Percentiles rank a stretch among this genome's conserved stretches.
phyloP scores from a whole-genome alignment of 1,140 invertebrate genomes.

The Drosophila littoralis region DNA sequence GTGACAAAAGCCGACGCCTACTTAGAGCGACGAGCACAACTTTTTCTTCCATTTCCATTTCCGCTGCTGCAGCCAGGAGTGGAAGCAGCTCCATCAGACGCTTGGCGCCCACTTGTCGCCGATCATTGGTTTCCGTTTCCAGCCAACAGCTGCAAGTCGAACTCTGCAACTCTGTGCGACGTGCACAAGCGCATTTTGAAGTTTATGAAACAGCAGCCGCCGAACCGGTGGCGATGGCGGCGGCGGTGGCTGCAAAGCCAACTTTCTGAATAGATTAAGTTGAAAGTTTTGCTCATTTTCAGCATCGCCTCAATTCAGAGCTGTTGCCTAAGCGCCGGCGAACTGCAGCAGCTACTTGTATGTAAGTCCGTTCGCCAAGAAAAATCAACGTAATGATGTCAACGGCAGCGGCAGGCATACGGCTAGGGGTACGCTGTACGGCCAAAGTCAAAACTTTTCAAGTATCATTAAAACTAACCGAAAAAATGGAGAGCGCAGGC shows the following conservation, averaged over 20 bases:
- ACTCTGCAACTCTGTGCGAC: conserved; percentile 50
- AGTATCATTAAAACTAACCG: conserved; percentile 79
- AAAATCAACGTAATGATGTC: conserved; percentile 78
- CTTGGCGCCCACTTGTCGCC: conserved; percentile 72
- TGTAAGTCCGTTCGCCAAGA: conserved; percentile 16
- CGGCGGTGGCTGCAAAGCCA: conserved; percentile 46
- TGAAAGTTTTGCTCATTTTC: conserved; percentile 82
- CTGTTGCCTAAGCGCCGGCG: conserved; percentile 38
- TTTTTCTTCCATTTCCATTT: conserved; percentile 59
- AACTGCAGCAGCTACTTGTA: conserved; percentile 24
- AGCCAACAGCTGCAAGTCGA: conserved; percentile 23
- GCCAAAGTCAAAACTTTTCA: conserved; percentile 75
- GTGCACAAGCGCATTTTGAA: conserved; percentile 81
- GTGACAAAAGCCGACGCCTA: conserved; percentile 78
- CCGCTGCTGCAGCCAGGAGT: conserved; percentile 33
- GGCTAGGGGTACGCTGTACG: not conserved
- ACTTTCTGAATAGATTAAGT: conserved; percentile 83
- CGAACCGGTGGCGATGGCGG: not conserved
- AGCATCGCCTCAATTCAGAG: conserved; percentile 71
- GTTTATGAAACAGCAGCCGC: conserved; percentile 70
- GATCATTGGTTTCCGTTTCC: conserved; percentile 79
- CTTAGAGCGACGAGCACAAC: conserved; percentile 53
- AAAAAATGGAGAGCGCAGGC: conserved; percentile 31
- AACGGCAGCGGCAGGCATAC: conserved; percentile 22
- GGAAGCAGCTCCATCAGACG: conserved; percentile 17